Evolutionary conservation across 2,888 invertebrate species (phyloP), one percentile per base, ranked within the genome.

Genomic region (Halictus quadricinctus): DNA sequence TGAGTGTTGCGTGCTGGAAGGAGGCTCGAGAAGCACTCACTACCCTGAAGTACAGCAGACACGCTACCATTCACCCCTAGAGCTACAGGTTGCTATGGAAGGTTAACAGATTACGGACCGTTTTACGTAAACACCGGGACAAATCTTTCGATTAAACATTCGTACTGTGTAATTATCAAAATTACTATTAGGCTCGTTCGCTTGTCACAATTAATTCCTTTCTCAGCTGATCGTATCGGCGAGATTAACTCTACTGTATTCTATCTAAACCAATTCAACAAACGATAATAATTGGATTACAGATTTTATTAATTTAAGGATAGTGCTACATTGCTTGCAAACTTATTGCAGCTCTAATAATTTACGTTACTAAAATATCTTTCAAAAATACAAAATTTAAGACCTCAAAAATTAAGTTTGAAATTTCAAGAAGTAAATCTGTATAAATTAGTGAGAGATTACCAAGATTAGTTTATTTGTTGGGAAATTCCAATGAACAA

Each of bases 1-100:
- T 93, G 93, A 94, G 94, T 94, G 94, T 94, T 93, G 94, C 93
- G 93, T 93, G 93, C 91, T 92, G 92, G 91, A 91, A 92, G 91
- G 91, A 93, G 91, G 91, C 93, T 93, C 93, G 91, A 93, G 93
- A 92, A 92, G 92, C 91, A 93, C 91, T 92, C 92, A 90, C 93
- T 92, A 92, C 91, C 91, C 91, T 91, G 87, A 90, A 91, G 91
- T 91, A 88, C 86, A 88, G 81, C 84, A 90, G 90, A 89, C 90
- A 90, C 88, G 90, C 89, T 84, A 90, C 80, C 83, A 87, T 89
- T 88, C 87, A 80, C 85, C 87, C 86, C 84, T 72, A 88, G 90
- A 90, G 91, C 91, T 88, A 92, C 93, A 93, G 92, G 93, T 92
- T 92, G 92, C 91, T 89, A 92, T 89, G 89, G 90, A 91, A 93